A percentile compares a stretch with the other conserved stretches of the same genome.
These are phyloP conservation scores for Turritopsis rubra DNA, from an alignment of 30 jellyfish, hydroid and myxozoan species.

Conservation along the genomic window DNA sequence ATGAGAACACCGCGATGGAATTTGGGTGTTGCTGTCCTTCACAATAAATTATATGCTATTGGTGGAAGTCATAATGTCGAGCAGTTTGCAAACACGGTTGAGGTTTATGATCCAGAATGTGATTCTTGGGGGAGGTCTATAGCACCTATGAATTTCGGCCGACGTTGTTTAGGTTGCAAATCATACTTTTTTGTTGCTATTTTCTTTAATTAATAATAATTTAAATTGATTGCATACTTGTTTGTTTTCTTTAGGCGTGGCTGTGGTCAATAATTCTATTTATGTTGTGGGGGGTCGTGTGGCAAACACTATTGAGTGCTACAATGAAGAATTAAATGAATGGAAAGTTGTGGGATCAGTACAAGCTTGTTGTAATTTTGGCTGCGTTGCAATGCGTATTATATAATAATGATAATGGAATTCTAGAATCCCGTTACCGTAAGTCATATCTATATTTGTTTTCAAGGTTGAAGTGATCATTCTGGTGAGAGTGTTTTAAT, in stretches of 20 bases:
- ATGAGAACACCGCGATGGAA: conserved; percentile 87
- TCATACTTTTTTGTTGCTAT: neutral
- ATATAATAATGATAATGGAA: no score
- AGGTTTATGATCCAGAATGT: conserved; percentile 61
- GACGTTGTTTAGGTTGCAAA: conserved; percentile 46
- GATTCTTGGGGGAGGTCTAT: conserved; percentile 62
- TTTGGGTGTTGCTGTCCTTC: conserved; percentile 84
- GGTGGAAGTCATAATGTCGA: conserved; percentile 96
- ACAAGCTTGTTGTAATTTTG: conserved; percentile 80
- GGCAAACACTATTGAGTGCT: conserved; percentile 88
- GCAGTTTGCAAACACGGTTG: conserved; percentile 89
- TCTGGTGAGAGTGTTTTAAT: no score
- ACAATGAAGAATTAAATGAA: conserved; percentile 49
- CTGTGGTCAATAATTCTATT: conserved; percentile 77
- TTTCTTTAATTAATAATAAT: neutral
- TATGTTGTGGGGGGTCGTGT: conserved; percentile 97
- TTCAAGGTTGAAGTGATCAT: no score
- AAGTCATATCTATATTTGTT: no score
- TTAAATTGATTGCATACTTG: no score
- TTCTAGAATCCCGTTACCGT: no score
- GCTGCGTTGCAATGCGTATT: conserved; percentile 91
- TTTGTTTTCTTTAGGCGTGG: conserved; percentile 50
- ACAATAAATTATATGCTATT: conserved; percentile 63
- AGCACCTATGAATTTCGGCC: conserved; percentile 79
- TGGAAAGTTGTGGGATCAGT: conserved; percentile 92